These are phyloP conservation scores for Apteryx mantelli DNA, from an alignment of 2,113 vertebrate species.

Conservation along the genomic window DNA sequence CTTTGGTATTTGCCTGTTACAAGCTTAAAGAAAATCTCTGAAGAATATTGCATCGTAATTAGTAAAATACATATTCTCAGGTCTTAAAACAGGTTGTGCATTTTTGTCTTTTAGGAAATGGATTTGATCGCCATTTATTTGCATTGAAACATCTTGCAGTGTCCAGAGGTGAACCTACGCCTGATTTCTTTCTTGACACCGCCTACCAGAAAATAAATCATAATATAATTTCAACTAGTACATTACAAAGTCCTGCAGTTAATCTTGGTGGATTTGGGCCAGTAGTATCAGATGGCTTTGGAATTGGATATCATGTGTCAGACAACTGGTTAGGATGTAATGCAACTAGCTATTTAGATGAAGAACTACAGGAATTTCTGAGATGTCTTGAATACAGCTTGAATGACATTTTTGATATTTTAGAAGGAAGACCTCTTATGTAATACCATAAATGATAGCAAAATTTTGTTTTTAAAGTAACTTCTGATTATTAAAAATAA, in stretches of 20 bases:
- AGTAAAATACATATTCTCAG: background rate
- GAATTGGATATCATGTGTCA: background rate
- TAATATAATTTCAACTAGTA: background rate
- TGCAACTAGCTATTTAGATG: background rate
- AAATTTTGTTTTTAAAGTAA: background rate
- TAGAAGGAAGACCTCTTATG: background rate
- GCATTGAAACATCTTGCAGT: background rate
- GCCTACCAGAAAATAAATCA: background rate
- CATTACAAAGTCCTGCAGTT: background rate
- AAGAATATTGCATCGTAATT: background rate
- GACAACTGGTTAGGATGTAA: background rate
- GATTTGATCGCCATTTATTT: background rate
- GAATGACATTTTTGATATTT: background rate
- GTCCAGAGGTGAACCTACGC: background rate
- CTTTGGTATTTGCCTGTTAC: background rate
- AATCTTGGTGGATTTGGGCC: background rate
- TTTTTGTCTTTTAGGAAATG: background rate
- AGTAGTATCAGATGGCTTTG: background rate
- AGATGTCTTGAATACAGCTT: background rate
- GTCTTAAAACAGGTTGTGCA: background rate
- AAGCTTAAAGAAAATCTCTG: background rate
- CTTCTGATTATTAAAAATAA: background rate
- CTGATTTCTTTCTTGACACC: background rate
- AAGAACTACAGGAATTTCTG: background rate
- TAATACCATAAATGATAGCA: background rate